Base-by-base conservation (phyloP, 1,140 invertebrate genomes). In the Drosophila punjabiensis region DNA sequence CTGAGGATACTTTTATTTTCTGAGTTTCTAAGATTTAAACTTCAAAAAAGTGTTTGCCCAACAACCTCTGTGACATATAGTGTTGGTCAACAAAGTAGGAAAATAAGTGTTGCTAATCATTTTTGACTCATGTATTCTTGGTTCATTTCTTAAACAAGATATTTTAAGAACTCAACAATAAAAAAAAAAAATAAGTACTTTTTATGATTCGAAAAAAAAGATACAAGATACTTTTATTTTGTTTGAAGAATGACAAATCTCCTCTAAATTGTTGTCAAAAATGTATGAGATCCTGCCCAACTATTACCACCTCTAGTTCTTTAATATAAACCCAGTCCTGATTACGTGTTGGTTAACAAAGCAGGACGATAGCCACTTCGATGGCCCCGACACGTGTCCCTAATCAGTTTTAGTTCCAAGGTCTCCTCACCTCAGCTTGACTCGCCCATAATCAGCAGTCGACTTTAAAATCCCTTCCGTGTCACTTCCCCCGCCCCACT, bases 381-480 rank as follows among this genome's bases (percentile, higher is more conserved):
- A 52, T 35, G 35, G 30, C 32, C 24, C 16, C 20, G 53, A 37
- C 56, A 62, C 71, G 71, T 62, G 55, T 62, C 39, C 39, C 24
- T 74, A 75, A 75, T 75, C 37, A 75, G 71, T 74, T 74, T 62
- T 53, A 62, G 71, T 75, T 61, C 13, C 56, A 61, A 74, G 56
- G 37, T 61, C 43, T 58, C 45, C 24, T 53, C 52, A 39, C 35
- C 67, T 50, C 53, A 33, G 33, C 20, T 43, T 16, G 28, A 52
- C 70, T 35, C 16, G 18, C 37, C 47, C 55, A 39, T 74, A 74
- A 74, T 74, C 70, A 59, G 55, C 70, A 59, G 55, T 10, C 47
- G 69, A 74, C 70, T 74, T 74, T 74, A 74, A 74, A 74, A 74
- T 62, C 70, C 68, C 55, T 43, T 74, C 70, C 67, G 52, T 61